Evolutionary conservation across 2,888 invertebrate species (phyloP), one percentile per base, ranked within the genome.

Genomic region (Drosophila testacea): DNA sequence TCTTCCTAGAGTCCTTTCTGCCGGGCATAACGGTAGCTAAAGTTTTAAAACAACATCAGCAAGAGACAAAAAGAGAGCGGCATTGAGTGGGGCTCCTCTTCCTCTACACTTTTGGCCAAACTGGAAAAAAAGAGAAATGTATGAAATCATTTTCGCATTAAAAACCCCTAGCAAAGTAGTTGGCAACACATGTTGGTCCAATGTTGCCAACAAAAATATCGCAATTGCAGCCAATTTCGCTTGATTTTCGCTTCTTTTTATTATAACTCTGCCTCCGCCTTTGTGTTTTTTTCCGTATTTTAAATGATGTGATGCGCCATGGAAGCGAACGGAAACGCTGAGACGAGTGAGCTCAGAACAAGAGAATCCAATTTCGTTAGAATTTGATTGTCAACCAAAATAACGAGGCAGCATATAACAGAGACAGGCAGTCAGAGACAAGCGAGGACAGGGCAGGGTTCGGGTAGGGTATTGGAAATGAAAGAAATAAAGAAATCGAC

Each of bases 321-420:
- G 55, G 59, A 44, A 44, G 57, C 60, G 48, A 41, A 48, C 51
- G 73, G 56, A 62, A 48, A 51, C n/a, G 64, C 36, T 39, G 47
- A 59, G 9, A 66, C 59, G 75, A 77, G 66, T 62, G 70, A 64
- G 84, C 51, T 69, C 64, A 56, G 62, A 81, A 82, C 80, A 80
- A 87, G 87, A 56, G 84, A 84, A 84, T 73, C 82, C 84, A 84
- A 84, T 86, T 84, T 87, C 74, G 84, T 75, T 75, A 78, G 84
- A 84, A 85, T 84, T 84, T 82, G 79, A 85, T 87, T 82, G 87
- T 80, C 85, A 84, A 83, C 83, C 66, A 63, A 69, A 77, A 79
- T 81, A 85, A 83, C 82, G 78, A 80, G 73, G 60, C 69, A 75
- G 68, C 66, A 3, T 22, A 22, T 3, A 22, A 22, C 30, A 59